phyloP scores from a whole-genome alignment of 2,113 vertebrate species.

The Eudyptes chrysolophus region DNA sequence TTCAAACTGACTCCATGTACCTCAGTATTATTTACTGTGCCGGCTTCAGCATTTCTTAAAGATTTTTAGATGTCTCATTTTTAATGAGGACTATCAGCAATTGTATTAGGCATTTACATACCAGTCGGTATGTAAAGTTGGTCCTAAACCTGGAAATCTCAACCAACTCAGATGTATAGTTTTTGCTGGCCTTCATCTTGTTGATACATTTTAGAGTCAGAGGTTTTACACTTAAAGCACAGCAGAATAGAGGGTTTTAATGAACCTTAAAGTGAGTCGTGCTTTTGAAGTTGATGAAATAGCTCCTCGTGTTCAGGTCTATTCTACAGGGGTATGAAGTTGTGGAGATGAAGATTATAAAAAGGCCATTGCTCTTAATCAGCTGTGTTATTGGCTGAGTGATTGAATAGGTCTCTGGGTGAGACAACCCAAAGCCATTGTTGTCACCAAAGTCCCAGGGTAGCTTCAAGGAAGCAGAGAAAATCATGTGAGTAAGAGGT shows the following conservation, averaged over 20 bases:
- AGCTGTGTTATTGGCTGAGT: not conserved
- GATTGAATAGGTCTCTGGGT: not conserved
- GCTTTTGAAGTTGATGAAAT: not conserved
- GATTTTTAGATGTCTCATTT: not conserved
- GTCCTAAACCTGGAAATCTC: not conserved
- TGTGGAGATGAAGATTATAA: not conserved
- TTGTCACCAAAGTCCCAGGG: not conserved
- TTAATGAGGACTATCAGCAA: not conserved
- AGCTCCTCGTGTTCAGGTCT: not conserved
- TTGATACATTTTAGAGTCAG: not conserved
- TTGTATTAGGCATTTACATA: not conserved
- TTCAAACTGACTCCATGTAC: not conserved
- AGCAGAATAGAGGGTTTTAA: not conserved
- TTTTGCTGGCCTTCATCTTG: not conserved
- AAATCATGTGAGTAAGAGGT: not conserved
- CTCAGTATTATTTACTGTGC: not conserved
- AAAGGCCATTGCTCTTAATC: not conserved
- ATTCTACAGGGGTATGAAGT: not conserved
- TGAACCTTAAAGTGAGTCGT: not conserved
- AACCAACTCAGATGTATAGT: not conserved
- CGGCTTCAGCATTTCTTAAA: not conserved
- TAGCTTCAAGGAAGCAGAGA: not conserved
- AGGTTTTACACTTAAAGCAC: not conserved
- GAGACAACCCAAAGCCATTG: not conserved
- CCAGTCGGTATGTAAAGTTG: not conserved